phyloP scores from a whole-genome alignment of 2,113 vertebrate species.

The Nothobranchius kuhntae region DNA sequence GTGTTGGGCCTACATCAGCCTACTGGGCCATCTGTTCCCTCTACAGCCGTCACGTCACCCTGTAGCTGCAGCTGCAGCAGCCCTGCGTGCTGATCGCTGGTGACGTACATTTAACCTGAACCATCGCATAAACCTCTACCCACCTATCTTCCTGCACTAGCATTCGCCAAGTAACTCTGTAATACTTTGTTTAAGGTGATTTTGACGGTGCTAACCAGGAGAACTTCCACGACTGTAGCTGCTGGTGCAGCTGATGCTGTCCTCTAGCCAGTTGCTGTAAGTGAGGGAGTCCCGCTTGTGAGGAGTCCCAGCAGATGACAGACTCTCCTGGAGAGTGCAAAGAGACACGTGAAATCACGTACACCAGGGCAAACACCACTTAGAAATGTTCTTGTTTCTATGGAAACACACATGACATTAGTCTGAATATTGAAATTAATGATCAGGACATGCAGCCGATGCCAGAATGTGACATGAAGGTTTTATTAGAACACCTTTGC shows the following conservation, averaged over 20 bases:
- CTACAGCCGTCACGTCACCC: background rate
- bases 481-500: too few relatives aligned
- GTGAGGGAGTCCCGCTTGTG: constrained; percentile 87
- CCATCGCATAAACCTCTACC: background rate
- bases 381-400: too few relatives aligned
- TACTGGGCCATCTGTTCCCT: background rate
- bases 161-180: background rate
- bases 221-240: constrained; percentile 77
- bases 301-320: constrained; percentile 85
- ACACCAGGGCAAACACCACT: too few relatives aligned
- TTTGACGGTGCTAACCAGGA: constrained; percentile 74
- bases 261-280: constrained; percentile 89
- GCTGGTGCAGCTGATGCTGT: constrained; percentile 79
- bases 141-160: background rate
- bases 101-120: background rate
- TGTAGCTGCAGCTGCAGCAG: background rate
- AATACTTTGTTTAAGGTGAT: background rate
- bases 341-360: background rate
- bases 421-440: too few relatives aligned
- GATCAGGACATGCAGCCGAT: too few relatives aligned
- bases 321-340: constrained; percentile 78
- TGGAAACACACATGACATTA: too few relatives aligned
- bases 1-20: background rate
- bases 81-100: background rate
- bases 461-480: too few relatives aligned